These are phyloP conservation scores for Tetranychus truncatus DNA, from an alignment of 2,888 invertebrate genomes.

Conservation along the genomic window DNA sequence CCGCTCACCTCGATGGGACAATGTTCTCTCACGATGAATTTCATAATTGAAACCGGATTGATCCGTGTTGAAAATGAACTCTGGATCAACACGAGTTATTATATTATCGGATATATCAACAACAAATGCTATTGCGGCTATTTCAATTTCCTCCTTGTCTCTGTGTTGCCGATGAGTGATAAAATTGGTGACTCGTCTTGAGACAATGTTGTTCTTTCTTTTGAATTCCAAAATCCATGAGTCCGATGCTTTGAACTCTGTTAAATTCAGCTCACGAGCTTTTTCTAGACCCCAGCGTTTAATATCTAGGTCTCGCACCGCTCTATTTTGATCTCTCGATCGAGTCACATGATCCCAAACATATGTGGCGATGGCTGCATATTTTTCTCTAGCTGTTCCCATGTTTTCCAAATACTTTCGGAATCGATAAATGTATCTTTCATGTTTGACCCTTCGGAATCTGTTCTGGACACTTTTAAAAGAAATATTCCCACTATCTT, in stretches of 20 bases:
- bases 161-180: neutral
- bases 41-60: slow-evolving; percentile 8
- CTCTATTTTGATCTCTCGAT: neutral
- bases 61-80: slow-evolving; percentile 3
- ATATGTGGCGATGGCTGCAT: neutral
- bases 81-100: neutral
- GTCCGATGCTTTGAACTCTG: neutral
- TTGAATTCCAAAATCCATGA: neutral
- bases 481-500: neutral
- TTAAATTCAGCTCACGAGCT: neutral
- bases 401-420: neutral
- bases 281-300: neutral
- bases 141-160: neutral
- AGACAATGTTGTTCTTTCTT: neutral
- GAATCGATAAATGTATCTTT: neutral
- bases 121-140: neutral
- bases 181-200: neutral
- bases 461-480: neutral
- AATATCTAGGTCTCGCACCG: neutral
- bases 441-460: neutral
- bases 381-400: neutral
- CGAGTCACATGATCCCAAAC: neutral
- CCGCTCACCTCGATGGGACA: neutral
- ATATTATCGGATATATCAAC: neutral
- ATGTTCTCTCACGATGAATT: neutral